A percentile compares a stretch with the other conserved stretches of the same genome.
Evolutionary conservation across 2,113 vertebrate species (phyloP).

Genomic region (Tylochromis polylepis): DNA sequence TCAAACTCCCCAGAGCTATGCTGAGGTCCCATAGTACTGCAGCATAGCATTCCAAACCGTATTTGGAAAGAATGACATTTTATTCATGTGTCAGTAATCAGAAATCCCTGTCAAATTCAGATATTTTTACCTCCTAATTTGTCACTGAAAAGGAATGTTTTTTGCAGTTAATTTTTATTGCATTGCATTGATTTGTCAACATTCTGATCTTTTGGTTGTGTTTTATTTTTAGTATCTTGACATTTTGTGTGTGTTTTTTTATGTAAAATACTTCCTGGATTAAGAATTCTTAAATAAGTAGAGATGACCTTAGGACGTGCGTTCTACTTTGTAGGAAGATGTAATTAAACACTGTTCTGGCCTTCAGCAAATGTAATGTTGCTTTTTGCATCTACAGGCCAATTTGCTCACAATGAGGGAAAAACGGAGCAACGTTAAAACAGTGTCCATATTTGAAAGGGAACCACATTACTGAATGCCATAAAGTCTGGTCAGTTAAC

Average conservation of each 20-base stretch:
- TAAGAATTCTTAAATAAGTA: neutral
- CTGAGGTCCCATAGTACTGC: neutral
- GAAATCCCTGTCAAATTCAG: neutral
- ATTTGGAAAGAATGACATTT: neutral
- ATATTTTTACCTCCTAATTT: neutral
- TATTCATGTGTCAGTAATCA: neutral
- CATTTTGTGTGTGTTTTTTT: rapidly evolving
- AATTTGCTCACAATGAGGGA: neutral
- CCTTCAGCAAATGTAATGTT: neutral
- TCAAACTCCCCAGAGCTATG: neutral
- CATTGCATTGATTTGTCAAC: neutral
- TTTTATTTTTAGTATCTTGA: neutral
- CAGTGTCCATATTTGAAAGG: constrained; percentile 30
- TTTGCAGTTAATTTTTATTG: neutral
- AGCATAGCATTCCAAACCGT: neutral
- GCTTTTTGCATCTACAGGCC: neutral
- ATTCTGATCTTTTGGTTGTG: neutral
- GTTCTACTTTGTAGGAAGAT: neutral
- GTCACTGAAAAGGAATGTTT: neutral
- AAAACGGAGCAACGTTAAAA: constrained; percentile 16
- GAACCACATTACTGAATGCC: constrained; percentile 20
- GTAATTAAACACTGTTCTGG: neutral
- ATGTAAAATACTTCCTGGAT: neutral
- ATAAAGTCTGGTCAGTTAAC: constrained; percentile 45
- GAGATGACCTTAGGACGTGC: neutral